phyloP scores from a whole-genome alignment of 2,888 invertebrate species.

The Chaetogeoica ovagalla region DNA sequence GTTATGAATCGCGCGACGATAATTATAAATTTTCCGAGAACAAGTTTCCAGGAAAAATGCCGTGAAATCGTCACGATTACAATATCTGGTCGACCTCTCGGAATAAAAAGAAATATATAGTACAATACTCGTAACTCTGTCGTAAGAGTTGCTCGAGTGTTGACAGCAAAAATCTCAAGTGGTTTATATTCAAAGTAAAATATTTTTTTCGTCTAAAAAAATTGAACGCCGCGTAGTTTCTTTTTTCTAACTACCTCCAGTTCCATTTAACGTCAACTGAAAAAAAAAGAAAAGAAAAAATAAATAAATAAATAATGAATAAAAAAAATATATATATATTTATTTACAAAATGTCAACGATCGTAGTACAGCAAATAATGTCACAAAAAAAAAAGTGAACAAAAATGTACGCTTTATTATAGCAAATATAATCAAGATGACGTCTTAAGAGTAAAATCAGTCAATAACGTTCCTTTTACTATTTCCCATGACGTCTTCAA shows the following conservation, averaged over 20 bases:
- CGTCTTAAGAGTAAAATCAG: too few relatives aligned
- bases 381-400: too few relatives aligned
- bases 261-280: neutral
- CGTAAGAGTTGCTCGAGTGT: neutral
- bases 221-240: neutral
- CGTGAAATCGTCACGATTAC: neutral
- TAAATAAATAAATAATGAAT: neutral
- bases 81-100: neutral
- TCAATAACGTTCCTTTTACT: too few relatives aligned
- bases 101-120: constrained; percentile 1
- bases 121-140: neutral
- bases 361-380: too few relatives aligned
- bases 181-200: constrained; percentile 1
- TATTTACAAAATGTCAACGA: too few relatives aligned
- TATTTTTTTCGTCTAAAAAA: neutral
- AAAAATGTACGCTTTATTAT: too few relatives aligned
- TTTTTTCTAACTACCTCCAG: neutral
- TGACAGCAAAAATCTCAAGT: neutral
- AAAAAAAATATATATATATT: too few relatives aligned
- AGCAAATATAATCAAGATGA: too few relatives aligned
- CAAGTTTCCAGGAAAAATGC: neutral
- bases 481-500: too few relatives aligned
- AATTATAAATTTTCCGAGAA: neutral
- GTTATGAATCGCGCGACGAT: neutral
- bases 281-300: neutral